Conservation (phyloP, 1,140 invertebrate genomes). For the Drosophila arawakana region DNA sequence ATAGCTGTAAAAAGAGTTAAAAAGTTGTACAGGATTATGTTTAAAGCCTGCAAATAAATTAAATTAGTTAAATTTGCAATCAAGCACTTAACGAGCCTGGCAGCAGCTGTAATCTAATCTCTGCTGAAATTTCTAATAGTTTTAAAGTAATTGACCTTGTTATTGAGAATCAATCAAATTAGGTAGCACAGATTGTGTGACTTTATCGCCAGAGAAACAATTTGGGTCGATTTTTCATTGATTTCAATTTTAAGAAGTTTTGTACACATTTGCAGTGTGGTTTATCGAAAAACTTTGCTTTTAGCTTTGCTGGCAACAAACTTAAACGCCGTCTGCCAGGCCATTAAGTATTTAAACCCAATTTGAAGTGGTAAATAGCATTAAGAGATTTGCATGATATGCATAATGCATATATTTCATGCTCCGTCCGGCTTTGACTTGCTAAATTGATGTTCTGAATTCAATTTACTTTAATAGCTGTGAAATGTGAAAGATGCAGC, state of each 20-base stretch:
- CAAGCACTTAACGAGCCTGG: too few species aligned
- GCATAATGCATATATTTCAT: conserved; percentile 61
- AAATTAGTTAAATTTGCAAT: too few species aligned
- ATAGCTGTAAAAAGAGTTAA: too few species aligned
- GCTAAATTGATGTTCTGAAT: conserved; percentile 15
- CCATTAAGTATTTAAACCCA: conserved; percentile 66
- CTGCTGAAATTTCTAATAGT: conserved; percentile 3
- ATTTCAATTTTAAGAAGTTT: conserved; percentile 4
- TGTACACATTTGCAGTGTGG: conserved; percentile 20
- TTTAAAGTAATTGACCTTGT: not conserved
- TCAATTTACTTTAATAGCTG: conserved; percentile 22
- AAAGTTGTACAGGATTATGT: too few species aligned
- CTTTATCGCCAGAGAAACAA: not conserved
- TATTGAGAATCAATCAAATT: not conserved
- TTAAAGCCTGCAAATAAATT: too few species aligned
- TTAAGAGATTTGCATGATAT: conserved; percentile 73
- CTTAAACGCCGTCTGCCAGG: not conserved
- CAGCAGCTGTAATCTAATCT: too few species aligned
- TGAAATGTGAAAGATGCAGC: conserved; percentile 2
- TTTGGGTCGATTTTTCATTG: not conserved
- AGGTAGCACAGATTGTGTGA: not conserved
- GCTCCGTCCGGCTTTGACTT: conserved; percentile 20
- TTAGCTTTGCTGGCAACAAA: not conserved
- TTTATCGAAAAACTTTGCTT: conserved; percentile 28
- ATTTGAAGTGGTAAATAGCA: conserved; percentile 69